Base-by-base conservation (phyloP, 2,113 vertebrate species). In the Glaucomys volans region DNA sequence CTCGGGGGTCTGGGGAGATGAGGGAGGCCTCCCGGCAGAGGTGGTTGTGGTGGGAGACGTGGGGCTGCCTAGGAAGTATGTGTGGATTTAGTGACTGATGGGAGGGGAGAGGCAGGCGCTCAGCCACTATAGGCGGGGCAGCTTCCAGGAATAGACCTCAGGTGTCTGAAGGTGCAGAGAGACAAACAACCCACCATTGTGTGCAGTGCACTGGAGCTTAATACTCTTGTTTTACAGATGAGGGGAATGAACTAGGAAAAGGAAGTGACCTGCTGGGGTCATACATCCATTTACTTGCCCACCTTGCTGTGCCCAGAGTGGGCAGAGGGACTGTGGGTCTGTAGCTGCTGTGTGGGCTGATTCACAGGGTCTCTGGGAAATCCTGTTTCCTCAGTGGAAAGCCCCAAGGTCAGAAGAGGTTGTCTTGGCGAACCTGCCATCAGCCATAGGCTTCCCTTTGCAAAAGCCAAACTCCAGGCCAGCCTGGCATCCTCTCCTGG, bases 321-420 rank as follows among this genome's bases (percentile, higher is more conserved):
- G 44, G 30, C 77, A 85, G 0, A 79, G 22, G n/a, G 62, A 20
- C 17, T 8, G 64, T 26, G 59, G 59, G 20, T 87, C 62, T 81
- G 28, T 44, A 59, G 64, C 87, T 81, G 16, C n/a, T 8, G 0
- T 52, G 35, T 50, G 40, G 37, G 67, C 64, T 24, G 54, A 89
- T 35, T 44, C 75, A 32, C 59, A 37, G 32, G 50, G 26, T 30
- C 18, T 86, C 72, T 91, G 89, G 85, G 74, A 86, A 93, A 80
- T 59, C 71, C 84, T 57, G 74, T 81, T 74, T 69, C 22, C 79
- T 91, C 8, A 18, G 28, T 42, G 67, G 62, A 95, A 94, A 93
- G 92, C 62, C 64, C 42, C 59, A 30, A 37, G 44, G 82, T 44
- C 72, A 69, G 24, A 88, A 26, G 69, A 93, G 66, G 26, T 72